A percentile compares a stretch with the other conserved stretches of the same genome.
Evolutionary conservation across 2,113 vertebrate species (phyloP).

Genomic region (Crypturellus undulatus): DNA sequence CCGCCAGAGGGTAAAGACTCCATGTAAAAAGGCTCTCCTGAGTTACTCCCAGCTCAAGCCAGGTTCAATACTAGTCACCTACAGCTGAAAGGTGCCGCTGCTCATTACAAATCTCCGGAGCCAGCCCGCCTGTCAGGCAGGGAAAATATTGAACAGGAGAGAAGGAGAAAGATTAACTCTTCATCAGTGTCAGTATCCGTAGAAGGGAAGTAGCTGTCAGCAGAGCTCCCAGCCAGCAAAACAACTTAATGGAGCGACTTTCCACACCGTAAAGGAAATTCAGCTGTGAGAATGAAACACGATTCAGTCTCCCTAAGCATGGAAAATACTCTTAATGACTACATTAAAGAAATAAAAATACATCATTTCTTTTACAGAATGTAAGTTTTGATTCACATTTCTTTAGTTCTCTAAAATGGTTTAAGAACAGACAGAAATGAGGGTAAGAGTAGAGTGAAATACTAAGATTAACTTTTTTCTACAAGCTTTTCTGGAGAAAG

Average conservation of each 20-base stretch:
- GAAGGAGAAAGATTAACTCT: slow-evolving; percentile 37
- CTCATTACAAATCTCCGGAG: background rate
- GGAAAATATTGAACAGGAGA: slow-evolving; percentile 30
- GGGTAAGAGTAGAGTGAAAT: background rate
- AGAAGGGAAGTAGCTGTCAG: slow-evolving; percentile 17
- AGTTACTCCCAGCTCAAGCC: background rate
- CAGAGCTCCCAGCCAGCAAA: background rate
- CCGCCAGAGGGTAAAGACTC: background rate
- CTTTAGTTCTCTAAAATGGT: background rate
- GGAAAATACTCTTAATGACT: background rate
- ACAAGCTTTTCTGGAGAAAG: background rate
- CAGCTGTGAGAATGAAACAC: background rate
- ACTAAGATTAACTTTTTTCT: background rate
- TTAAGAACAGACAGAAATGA: background rate
- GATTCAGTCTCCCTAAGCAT: background rate
- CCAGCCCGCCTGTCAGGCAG: background rate
- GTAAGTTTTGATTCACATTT: background rate
- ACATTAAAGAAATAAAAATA: background rate
- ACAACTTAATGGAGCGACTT: background rate
- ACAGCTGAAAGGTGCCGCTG: slow-evolving; percentile 13
- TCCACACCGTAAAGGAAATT: background rate
- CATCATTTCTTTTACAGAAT: background rate
- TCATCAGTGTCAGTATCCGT: background rate
- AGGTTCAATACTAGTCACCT: background rate
- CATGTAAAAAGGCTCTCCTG: fast-evolving